Evolutionary conservation across 1,140 invertebrate genomes (phyloP).

Genomic region (Pissodes strobi): DNA sequence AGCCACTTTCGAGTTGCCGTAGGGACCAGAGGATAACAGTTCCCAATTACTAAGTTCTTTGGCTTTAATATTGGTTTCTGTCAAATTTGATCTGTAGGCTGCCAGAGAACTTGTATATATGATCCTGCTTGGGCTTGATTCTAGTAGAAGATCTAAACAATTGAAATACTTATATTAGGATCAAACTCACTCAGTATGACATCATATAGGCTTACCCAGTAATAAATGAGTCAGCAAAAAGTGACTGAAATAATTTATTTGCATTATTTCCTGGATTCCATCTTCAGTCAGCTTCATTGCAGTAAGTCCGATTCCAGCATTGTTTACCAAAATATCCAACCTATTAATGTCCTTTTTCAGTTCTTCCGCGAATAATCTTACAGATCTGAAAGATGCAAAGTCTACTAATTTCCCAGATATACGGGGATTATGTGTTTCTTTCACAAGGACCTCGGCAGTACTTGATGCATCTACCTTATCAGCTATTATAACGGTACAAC

Average conservation of each 20-base stretch:
- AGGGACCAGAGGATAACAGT: conserved; percentile 15
- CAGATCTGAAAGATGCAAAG: conserved; percentile 45
- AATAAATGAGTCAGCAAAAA: conserved; percentile 70
- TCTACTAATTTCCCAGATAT: conserved; percentile 52
- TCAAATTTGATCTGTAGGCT: not conserved
- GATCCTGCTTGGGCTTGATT: conserved; percentile 3
- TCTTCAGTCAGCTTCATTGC: conserved; percentile 61
- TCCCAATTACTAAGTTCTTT: no score
- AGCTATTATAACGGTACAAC: conserved; percentile 48
- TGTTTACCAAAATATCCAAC: conserved; percentile 63
- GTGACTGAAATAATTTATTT: conserved; percentile 68
- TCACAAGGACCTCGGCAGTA: conserved; percentile 54
- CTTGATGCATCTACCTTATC: conserved; percentile 45
- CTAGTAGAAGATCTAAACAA: conserved; percentile 11
- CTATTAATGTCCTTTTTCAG: conserved; percentile 47
- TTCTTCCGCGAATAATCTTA: conserved; percentile 46
- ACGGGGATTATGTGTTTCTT: conserved; percentile 45
- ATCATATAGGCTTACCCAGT: conserved; percentile 61
- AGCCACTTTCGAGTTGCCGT: conserved; percentile 45
- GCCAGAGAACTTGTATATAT: conserved; percentile 8
- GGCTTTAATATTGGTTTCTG: no score
- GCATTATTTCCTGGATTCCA: conserved; percentile 63
- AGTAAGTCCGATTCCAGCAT: conserved; percentile 57
- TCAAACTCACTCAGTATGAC: no score
- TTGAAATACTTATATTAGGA: not conserved